phyloP scores from a whole-genome alignment of 1,140 invertebrate species.

The Atta cephalotes region DNA sequence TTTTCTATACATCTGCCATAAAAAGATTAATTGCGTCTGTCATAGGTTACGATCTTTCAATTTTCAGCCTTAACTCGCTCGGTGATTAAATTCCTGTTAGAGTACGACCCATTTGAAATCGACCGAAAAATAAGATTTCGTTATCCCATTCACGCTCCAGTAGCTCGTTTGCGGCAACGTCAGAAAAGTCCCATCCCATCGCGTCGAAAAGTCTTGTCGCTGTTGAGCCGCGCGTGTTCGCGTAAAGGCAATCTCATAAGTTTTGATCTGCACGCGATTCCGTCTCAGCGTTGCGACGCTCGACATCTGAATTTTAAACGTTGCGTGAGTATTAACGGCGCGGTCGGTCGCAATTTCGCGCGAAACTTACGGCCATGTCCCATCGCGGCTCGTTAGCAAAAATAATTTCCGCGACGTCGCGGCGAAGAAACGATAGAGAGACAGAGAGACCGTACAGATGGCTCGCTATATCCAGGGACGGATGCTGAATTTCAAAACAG shows the following conservation, averaged over 20 bases:
- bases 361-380: slow-evolving; percentile 70
- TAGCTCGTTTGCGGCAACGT: slow-evolving; percentile 31
- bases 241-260: slow-evolving; percentile 67
- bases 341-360: slow-evolving; percentile 71
- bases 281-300: slow-evolving; percentile 8
- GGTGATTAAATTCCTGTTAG: slow-evolving; percentile 48
- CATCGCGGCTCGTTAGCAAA: slow-evolving; percentile 77
- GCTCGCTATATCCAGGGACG: slow-evolving; percentile 30
- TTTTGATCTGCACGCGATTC: slow-evolving; percentile 62
- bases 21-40: slow-evolving; percentile 31
- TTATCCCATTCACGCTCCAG: slow-evolving; percentile 46
- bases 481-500: neutral
- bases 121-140: slow-evolving; percentile 62
- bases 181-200: slow-evolving; percentile 11
- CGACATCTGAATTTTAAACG: slow-evolving; percentile 71
- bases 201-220: neutral
- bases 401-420: slow-evolving; percentile 67
- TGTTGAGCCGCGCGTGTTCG: neutral
- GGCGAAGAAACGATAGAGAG: neutral
- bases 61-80: slow-evolving; percentile 22
- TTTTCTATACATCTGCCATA: neutral
- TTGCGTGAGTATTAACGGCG: slow-evolving; percentile 69
- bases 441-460: slow-evolving; percentile 32
- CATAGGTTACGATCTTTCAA: slow-evolving; percentile 26
- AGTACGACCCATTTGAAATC: slow-evolving; percentile 46